phyloP scores from a whole-genome alignment of 2,113 vertebrate species.

The Alouatta palliata region DNA sequence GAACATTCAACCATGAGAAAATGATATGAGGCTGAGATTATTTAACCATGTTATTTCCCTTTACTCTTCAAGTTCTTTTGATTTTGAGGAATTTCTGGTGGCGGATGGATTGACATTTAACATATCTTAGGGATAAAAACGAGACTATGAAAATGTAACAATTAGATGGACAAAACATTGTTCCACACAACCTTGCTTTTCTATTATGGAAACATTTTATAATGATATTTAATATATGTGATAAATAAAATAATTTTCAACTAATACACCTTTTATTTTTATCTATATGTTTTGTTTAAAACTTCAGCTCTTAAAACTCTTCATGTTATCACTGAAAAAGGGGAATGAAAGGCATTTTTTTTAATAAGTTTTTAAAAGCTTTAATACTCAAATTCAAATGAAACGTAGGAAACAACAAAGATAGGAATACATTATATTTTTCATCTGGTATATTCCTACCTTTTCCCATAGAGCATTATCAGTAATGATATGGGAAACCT shows the following conservation, averaged over 20 bases:
- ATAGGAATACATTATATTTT: background rate
- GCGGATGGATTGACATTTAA: background rate
- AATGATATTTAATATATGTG: constrained; percentile 19
- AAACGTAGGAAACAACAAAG: background rate
- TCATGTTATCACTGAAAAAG: background rate
- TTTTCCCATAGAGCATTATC: background rate
- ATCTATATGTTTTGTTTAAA: background rate
- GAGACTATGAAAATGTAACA: background rate
- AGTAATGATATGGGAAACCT: background rate
- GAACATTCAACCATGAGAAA: background rate
- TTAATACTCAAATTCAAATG: background rate
- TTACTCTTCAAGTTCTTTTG: background rate
- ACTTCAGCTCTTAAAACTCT: background rate
- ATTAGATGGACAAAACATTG: background rate
- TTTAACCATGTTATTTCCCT: background rate
- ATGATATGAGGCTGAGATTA: background rate
- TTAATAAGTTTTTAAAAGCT: background rate
- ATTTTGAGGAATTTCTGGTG: background rate
- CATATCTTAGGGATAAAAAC: background rate
- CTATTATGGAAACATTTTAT: background rate
- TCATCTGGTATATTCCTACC: background rate
- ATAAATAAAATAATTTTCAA: background rate
- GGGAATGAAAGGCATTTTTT: background rate
- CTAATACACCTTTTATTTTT: background rate
- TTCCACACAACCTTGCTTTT: background rate